These are phyloP conservation scores for Amblyteles armatorius DNA, from an alignment of 2,888 invertebrate genomes.

Conservation along the genomic window DNA sequence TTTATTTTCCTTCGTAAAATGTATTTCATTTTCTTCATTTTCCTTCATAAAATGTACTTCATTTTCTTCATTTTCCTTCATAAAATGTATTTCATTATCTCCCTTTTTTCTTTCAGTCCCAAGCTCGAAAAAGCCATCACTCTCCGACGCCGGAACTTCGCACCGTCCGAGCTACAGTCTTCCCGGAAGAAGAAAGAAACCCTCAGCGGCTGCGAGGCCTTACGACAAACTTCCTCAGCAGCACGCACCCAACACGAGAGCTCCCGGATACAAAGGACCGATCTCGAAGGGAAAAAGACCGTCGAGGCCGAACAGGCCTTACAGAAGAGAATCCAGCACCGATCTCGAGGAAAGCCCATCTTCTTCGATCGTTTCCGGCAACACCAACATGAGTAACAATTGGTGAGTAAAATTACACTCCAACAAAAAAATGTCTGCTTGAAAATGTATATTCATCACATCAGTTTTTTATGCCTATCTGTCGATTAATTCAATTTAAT, in stretches of 20 bases:
- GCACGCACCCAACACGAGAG: conserved; percentile 83
- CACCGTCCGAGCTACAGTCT: conserved; percentile 75
- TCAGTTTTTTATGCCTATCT: background rate
- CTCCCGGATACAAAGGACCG: conserved; percentile 82
- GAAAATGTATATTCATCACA: background rate
- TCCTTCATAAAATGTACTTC: too few relatives aligned
- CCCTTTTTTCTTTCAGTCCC: conserved; percentile 59
- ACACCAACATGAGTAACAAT: conserved; percentile 61
- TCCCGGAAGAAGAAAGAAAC: conserved; percentile 78
- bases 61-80: background rate
- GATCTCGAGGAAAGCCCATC: conserved; percentile 69
- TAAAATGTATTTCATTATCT: background rate
- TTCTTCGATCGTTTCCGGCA: conserved; percentile 28
- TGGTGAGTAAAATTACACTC: conserved; percentile 71
- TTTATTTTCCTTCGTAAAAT: too few relatives aligned
- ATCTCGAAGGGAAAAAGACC: conserved; percentile 75
- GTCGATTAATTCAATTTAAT: background rate
- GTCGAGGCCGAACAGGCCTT: conserved; percentile 78
- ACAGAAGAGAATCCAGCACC: conserved; percentile 79
- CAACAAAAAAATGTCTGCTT: background rate
- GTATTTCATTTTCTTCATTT: too few relatives aligned
- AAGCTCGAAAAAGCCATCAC: conserved; percentile 74
- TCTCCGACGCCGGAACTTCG: conserved; percentile 69
- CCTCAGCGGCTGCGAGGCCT: conserved; percentile 75
- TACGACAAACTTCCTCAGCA: conserved; percentile 83